phyloP scores from a whole-genome alignment of 2,113 vertebrate genomes.

The Candoia aspera region DNA sequence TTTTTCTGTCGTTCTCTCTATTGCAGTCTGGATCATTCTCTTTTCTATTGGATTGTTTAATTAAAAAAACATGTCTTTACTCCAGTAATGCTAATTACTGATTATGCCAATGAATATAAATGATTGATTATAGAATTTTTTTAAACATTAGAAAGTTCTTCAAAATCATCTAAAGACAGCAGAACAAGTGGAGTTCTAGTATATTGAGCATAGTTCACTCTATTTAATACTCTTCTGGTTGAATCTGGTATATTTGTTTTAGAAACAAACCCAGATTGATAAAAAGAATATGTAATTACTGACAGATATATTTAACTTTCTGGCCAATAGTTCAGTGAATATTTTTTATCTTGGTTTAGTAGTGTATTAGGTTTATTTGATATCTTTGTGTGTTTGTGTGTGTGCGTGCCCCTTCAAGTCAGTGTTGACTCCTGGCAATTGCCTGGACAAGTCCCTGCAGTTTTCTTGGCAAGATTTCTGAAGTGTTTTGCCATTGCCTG shows the following conservation, averaged over 20 bases:
- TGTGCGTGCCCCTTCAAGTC: no score
- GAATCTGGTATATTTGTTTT: not conserved
- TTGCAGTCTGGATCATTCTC: not conserved
- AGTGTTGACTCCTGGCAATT: no score
- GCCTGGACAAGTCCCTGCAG: no score
- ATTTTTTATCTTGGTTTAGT: constrained; percentile 51
- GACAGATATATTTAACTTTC: not conserved
- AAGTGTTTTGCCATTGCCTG: no score
- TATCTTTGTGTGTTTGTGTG: not conserved
- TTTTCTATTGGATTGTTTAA: not conserved
- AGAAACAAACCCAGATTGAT: not conserved
- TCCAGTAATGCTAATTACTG: not conserved
- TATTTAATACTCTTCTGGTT: not conserved
- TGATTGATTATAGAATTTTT: not conserved
- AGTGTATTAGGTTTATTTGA: constrained; percentile 9
- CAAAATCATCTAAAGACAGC: not conserved
- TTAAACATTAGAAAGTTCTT: not conserved
- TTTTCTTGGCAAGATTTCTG: no score
- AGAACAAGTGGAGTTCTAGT: not conserved
- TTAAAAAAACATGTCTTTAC: not conserved
- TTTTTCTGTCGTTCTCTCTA: not conserved
- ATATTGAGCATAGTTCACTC: not conserved
- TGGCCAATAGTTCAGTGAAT: not conserved
- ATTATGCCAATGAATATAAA: not conserved
- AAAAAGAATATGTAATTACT: not conserved